A percentile compares a stretch with the other conserved stretches of the same genome.
phyloP scores from a whole-genome alignment of 2,113 vertebrate genomes.

The Propithecus coquereli region DNA sequence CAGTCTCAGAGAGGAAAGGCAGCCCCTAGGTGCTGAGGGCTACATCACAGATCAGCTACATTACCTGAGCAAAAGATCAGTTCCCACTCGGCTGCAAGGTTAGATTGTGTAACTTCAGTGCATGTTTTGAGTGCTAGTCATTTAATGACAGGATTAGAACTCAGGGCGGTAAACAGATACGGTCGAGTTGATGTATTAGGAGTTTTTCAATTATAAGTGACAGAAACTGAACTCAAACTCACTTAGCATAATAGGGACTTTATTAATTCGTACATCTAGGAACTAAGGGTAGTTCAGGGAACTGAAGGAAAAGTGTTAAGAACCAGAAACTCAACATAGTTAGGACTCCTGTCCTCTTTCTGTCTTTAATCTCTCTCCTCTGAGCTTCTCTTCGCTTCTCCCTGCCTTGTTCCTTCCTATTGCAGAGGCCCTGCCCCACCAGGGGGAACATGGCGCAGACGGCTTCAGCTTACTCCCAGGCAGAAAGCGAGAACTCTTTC shows the following conservation, averaged over 20 bases:
- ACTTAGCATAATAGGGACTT: not conserved
- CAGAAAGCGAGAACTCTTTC: not conserved
- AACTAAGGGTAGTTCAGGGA: not conserved
- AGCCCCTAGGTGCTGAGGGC: not conserved
- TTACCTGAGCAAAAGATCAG: not conserved
- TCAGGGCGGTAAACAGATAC: not conserved
- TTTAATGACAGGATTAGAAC: not conserved
- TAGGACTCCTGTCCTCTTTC: not conserved
- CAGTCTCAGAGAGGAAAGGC: not conserved
- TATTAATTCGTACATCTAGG: not conserved
- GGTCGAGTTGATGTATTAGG: not conserved
- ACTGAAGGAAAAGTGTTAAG: not conserved
- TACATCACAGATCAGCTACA: not conserved
- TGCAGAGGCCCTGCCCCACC: accelerated
- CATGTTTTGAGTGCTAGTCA: not conserved
- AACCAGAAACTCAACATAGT: not conserved
- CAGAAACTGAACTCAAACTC: not conserved
- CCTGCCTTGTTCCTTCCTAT: not conserved
- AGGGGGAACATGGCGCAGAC: not conserved
- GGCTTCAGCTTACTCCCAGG: not conserved
- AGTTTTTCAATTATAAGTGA: not conserved
- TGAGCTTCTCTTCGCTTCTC: not conserved
- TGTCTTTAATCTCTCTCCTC: not conserved
- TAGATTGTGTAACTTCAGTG: not conserved
- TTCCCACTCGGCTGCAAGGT: not conserved